phyloP scores from a whole-genome alignment of 2,888 invertebrate genomes.

The Thereva unica region DNA sequence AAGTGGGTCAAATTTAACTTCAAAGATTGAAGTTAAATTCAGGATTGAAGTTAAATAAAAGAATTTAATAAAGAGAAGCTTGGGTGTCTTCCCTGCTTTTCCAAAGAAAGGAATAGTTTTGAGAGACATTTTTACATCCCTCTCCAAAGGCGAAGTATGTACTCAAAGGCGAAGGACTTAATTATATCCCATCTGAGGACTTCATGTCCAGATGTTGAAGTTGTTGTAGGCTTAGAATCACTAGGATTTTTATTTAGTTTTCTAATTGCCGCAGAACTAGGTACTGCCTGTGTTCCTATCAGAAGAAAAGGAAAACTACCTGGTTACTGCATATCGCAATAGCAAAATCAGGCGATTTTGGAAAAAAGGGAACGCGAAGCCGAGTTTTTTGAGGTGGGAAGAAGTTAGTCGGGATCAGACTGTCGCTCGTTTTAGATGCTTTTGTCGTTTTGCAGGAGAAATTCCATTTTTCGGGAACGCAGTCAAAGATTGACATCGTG shows the following conservation, averaged over 20 bases:
- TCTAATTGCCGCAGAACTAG: constrained; percentile 76
- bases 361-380: too few relatives aligned
- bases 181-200: constrained; percentile 67
- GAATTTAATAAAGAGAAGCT: constrained; percentile 69
- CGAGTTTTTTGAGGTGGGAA: too few relatives aligned
- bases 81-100: constrained; percentile 77
- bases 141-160: constrained; percentile 74
- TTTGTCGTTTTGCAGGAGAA: too few relatives aligned
- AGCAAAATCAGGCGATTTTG: too few relatives aligned
- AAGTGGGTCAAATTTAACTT: too few relatives aligned
- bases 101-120: constrained; percentile 78
- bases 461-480: too few relatives aligned
- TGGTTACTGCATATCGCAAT: constrained; percentile 72
- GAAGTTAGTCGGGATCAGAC: too few relatives aligned
- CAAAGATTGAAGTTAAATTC: too few relatives aligned
- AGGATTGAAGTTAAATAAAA: too few relatives aligned
- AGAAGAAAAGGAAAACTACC: constrained; percentile 96
- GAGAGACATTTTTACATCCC: constrained; percentile 91
- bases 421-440: too few relatives aligned
- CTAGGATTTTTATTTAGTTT: constrained; percentile 94
- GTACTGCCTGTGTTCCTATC: constrained; percentile 85
- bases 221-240: constrained; percentile 87
- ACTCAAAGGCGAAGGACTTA: constrained; percentile 70
- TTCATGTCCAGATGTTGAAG: constrained; percentile 68
- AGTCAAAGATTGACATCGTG: too few relatives aligned